Evolutionary conservation across 1,140 invertebrate genomes (phyloP), one percentile per base, ranked within the genome.

Genomic region (Drosophila parvula): DNA sequence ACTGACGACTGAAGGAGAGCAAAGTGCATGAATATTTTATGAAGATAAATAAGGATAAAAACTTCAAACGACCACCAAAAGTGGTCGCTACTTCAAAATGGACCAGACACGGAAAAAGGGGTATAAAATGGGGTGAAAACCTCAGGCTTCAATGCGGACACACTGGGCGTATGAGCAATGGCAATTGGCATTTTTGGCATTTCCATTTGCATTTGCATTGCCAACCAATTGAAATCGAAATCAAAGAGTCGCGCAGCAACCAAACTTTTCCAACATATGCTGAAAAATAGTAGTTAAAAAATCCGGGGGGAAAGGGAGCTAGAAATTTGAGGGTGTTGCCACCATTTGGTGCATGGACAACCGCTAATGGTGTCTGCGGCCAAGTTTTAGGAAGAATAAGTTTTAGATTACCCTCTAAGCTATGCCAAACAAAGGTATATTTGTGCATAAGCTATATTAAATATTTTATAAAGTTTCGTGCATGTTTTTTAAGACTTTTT

Each of bases 21-120:
- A 81, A 64, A 80, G 83, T 88, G 84, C 84, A 88, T 88, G 84
- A 84, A 88, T 88, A 89, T 88, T 89, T 89, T 89, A 88, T 89
- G 78, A 88, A 84, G 83, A 88, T 88, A 89, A 88, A 88, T 89
- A 88, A 89, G 84, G 76, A 89, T 89, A 88, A 88, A 89, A 88
- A 88, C 83, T 88, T 88, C 58, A 88, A 88, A 80, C 79, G 83
- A 83, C 83, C 77, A 83, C 83, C 67, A 74, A 82, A 82, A 86
- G 76, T 77, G 76, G 64, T 61, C 61, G 74, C 68, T 70, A 61
- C 78, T 65, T 43, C 50, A 71, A 62, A 45, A 36, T 40, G 32
- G 32, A 58, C 34, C 58, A 79, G 41, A 48, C 61, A 75, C 22
- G n/a, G 38, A 14, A 43, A 27, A 60, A 12, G 27, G 18, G 48